Percentiles rank a stretch among this genome's conserved stretches.
Conservation (phyloP, 2,113 vertebrate genomes). For the Mixornis gularis region DNA sequence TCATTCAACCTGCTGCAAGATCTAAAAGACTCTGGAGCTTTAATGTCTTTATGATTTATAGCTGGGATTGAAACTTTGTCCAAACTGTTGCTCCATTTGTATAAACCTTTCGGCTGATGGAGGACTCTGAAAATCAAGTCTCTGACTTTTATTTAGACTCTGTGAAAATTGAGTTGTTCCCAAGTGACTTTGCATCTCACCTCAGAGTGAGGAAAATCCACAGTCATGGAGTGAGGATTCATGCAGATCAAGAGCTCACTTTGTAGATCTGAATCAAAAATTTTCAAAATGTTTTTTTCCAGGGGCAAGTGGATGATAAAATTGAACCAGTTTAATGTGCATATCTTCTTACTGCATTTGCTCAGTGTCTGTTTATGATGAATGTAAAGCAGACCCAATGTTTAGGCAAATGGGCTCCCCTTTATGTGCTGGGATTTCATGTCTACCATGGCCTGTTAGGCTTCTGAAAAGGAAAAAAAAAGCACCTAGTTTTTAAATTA, state of each 20-base stretch:
- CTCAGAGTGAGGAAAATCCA: not conserved
- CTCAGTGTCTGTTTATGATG: not conserved
- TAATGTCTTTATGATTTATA: constrained; percentile 12
- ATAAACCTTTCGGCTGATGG: constrained; percentile 12
- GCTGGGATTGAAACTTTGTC: not conserved
- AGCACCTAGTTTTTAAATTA: not conserved
- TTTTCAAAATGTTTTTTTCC: not conserved
- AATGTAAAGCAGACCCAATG: not conserved
- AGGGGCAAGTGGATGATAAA: not conserved
- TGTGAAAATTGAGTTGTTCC: not conserved
- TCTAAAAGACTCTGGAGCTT: not conserved
- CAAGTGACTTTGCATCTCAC: not conserved
- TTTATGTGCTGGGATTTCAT: not conserved
- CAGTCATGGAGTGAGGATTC: not conserved
- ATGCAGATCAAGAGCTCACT: not conserved
- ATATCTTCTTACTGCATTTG: not conserved
- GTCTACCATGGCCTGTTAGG: not conserved
- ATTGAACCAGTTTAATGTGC: not conserved
- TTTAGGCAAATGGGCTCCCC: not conserved
- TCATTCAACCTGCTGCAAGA: not conserved
- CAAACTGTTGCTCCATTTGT: not conserved
- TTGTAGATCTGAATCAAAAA: not conserved
- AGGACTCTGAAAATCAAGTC: not conserved
- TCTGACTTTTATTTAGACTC: not conserved
- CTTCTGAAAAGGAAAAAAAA: not conserved